Evolutionary conservation across 2,113 vertebrate species (phyloP), one percentile per base, ranked within the genome.

Genomic region (Myrmecobius fasciatus): DNA sequence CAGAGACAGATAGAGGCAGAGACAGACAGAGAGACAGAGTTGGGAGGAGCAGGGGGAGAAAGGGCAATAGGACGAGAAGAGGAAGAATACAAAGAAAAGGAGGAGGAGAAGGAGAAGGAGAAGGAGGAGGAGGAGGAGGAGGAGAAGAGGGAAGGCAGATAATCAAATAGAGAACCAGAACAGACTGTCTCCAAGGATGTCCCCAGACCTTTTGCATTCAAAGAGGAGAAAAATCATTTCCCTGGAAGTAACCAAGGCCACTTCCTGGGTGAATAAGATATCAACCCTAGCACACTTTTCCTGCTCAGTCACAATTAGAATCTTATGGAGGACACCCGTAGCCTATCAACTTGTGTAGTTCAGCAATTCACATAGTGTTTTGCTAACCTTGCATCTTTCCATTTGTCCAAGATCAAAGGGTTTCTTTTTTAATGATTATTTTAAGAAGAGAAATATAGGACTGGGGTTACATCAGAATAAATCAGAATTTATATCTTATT

Each of bases 261-360:
- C 36, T 75, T 75, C 36, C 3, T 75, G 31, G 24, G 5, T 5
- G 49, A 28, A 12, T 6, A 12, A 47, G 26, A 49, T 2, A n/a
- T n/a, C 60, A 22, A 6, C 51, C 36, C 25, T 0, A 89, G 14
- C 2, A 11, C 1, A 10, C 0, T 25, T n/a, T 24, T 53, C 28
- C 53, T 11, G 2, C 48, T 92, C 14, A n/a, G 67, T 53, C 43
- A 75, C 47, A 8, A 2, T 75, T 25, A 51, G 17, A 31, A 7
- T 53, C 53, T 22, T 0, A 14, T 46, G 3, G 6, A 47, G 0
- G 2, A 43, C 12, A 10, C 2, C 56, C 31, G 47, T 1, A 5
- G 28, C 28, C 17, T 8, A 4, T 4, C 0, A 0, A 1, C 36
- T 51, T 53, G 7, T 1, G 22, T 0, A 28, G 91, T 10, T 31